Evolutionary conservation across 2,888 invertebrate species (phyloP), one percentile per base, ranked within the genome.

Genomic region (Allolobophora icterica): DNA sequence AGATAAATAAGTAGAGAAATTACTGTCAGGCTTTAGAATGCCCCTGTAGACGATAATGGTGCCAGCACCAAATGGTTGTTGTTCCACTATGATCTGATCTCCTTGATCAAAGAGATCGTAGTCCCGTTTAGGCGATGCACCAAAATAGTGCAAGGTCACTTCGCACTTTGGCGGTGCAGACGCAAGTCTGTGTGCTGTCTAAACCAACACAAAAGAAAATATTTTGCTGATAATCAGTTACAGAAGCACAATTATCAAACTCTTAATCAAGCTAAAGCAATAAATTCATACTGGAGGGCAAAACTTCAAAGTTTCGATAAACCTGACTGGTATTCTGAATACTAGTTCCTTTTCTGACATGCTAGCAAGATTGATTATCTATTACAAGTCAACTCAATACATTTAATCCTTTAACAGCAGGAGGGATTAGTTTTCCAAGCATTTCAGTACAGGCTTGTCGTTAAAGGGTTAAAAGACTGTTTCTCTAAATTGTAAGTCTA

Each of bases 11-110:
- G 8, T 71, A 0, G 13, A 84, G 90, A 34, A 92, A 93, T 93
- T 89, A 94, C 94, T 91, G 38, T 92, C 91, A n/a, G 94, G 93
- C 17, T 91, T 45, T 71, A 95, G 93, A 84, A 93, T 93, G 91
- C 94, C 94, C 91, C 93, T 94, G 93, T 95, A 95, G n/a, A 95
- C 95, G 89, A 93, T 93, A 89, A 95, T 93, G 33, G 95, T 95
- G 93, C 95, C 95, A 35, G 95, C 95, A 30, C 95, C 95, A 93
- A 95, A 95, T 92, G 95, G 95, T 93, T 95, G 95, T 92, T 95
- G 95, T 89, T 95, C 95, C 21, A 95, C 94, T 21, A 93, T 90
- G 42, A 95, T 93, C 91, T 94, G 94, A 92, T 95, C 94, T 83
- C 93, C 93, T 13, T 93, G 94, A 92, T 91, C 87, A 35, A 93